A percentile compares a stretch with the other conserved stretches of the same genome.
Evolutionary conservation across 2,888 invertebrate species (phyloP).

Genomic region (Pasiphila rectangulata): DNA sequence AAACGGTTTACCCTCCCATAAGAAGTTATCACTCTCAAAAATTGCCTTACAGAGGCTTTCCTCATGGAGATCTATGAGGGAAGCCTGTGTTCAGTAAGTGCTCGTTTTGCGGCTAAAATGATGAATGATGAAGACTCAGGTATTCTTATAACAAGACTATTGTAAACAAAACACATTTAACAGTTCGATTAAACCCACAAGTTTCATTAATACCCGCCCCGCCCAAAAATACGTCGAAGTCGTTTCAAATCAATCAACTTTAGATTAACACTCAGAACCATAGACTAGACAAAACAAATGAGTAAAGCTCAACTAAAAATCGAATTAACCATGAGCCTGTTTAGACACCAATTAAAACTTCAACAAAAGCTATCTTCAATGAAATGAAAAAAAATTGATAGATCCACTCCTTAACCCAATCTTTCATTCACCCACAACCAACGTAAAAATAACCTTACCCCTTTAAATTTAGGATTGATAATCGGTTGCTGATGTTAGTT

Average conservation of each 20-base stretch:
- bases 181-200: constrained; percentile 48
- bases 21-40: too few relatives aligned
- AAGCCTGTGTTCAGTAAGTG: too few relatives aligned
- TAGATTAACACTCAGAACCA: constrained; percentile 66
- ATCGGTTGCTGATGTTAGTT: constrained; percentile 19
- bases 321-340: constrained; percentile 75
- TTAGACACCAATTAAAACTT: constrained; percentile 78
- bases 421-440: constrained; percentile 47
- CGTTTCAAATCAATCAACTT: constrained; percentile 74
- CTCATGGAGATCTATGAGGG: too few relatives aligned
- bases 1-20: too few relatives aligned
- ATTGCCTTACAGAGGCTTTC: too few relatives aligned
- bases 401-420: constrained; percentile 79
- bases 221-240: constrained; percentile 57
- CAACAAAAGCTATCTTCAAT: constrained; percentile 78
- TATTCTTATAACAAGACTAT: not conserved
- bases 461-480: constrained; percentile 30
- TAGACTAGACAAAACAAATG: constrained; percentile 72
- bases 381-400: constrained; percentile 76
- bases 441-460: constrained; percentile 36
- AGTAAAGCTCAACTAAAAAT: constrained; percentile 63
- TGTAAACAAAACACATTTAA: constrained; percentile 10
- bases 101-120: too few relatives aligned
- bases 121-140: too few relatives aligned
- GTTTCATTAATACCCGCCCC: constrained; percentile 49